These are phyloP conservation scores for Numida meleagris DNA, from an alignment of 2,113 vertebrate species.

Conservation along the genomic window DNA sequence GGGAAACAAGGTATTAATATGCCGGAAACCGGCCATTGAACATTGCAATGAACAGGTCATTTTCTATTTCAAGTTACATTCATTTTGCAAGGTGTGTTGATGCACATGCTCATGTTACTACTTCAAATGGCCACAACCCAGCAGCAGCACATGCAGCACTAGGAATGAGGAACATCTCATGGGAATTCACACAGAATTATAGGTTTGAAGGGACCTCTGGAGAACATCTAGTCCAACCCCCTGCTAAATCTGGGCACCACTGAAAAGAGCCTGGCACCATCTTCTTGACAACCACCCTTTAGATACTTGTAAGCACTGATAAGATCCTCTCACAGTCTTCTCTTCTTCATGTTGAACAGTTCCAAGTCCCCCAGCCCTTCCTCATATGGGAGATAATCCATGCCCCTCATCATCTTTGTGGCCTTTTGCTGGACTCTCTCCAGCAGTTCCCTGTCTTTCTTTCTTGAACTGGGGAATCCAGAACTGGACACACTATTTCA, in stretches of 20 bases:
- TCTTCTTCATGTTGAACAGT: background rate
- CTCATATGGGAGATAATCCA: too few species aligned
- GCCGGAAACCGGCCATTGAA: background rate
- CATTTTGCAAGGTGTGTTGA: background rate
- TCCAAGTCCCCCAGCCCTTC: too few species aligned
- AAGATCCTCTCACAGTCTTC: background rate
- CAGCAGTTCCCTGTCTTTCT: too few species aligned
- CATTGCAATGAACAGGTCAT: background rate
- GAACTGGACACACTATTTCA: too few species aligned
- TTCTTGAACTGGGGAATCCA: too few species aligned
- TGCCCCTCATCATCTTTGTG: too few species aligned
- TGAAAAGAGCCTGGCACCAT: background rate
- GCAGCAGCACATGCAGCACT: background rate
- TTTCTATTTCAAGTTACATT: background rate
- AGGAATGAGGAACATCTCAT: background rate
- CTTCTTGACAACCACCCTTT: background rate
- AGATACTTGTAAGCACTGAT: background rate
- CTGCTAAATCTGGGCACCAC: background rate
- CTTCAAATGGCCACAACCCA: background rate
- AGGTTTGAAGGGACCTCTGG: background rate
- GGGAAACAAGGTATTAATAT: constrained; percentile 33
- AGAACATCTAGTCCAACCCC: background rate
- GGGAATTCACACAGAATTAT: background rate
- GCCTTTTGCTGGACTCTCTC: too few species aligned
- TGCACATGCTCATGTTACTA: background rate